Evolutionary conservation across 2,797 vertebrate genomes (phyloP), one percentile per base, ranked within the genome.

Genomic region (Eurystomus glaucurus): DNA sequence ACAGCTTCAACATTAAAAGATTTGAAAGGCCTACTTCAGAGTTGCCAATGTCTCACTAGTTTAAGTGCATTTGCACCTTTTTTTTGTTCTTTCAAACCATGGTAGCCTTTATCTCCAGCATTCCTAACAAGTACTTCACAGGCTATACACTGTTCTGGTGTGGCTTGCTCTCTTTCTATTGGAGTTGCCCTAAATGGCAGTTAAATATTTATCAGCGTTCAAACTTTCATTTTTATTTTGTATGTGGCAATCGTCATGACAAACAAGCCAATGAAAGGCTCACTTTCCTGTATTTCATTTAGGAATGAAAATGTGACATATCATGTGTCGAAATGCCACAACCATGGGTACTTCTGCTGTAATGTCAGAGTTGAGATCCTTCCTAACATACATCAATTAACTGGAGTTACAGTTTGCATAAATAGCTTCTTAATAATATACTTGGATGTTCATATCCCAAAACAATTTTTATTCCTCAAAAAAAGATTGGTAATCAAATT

Each of bases 21-120:
- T 31, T 31, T 39, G 7, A 76, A 71, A 85, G 4, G 2, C 52
- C 28, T 70, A 4, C 61, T 80, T 75, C 43, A 69, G 28, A 64
- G 18, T 19, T 61, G 4, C 8, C 16, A 23, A 2, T 23, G 3
- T 23, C 18, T 6, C 14, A 31, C 16, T 16, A 46, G 11, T 33
- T 80, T 51, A 62, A 54, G 4, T 26, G 19, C 9, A 28, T 65
- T 77, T 76, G 5, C 11, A 33, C 3, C 4, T 6, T 41, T 0
- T 60, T 60, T 71, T n/a, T 1, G 0, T 45, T 69, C 39, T 65
- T 69, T 58, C 43, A 57, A 74, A 74, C 3, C 2, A 10, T 7
- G 2, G 5, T 22, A 9, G 2, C 10, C n/a, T 35, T 46, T 16
- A 3, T 31, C 5, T 84, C 13, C 22, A 58, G 3, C 3, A 33